These are phyloP conservation scores for Megaleporinus macrocephalus DNA, from an alignment of 2,113 vertebrate species.

Conservation along the genomic window DNA sequence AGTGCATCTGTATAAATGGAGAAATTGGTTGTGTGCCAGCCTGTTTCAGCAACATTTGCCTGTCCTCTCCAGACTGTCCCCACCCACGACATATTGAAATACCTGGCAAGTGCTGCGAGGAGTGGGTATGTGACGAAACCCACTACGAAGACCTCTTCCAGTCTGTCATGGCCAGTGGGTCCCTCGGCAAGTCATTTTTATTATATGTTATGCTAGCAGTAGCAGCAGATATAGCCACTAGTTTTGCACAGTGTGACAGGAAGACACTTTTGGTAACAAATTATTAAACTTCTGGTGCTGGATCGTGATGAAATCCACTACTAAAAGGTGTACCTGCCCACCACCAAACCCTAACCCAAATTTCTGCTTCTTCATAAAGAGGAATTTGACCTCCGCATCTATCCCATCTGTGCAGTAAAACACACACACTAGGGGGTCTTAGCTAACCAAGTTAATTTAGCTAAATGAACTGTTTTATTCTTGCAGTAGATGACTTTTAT, in stretches of 20 bases:
- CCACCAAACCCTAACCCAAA: no score
- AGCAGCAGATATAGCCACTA: neutral
- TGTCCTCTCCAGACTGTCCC: constrained; percentile 75
- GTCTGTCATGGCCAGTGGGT: constrained; percentile 69
- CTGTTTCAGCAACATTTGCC: constrained; percentile 67
- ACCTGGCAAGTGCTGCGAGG: constrained; percentile 79
- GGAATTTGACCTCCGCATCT: no score
- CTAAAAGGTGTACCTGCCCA: no score
- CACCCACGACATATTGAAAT: constrained; percentile 68
- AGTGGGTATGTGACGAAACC: constrained; percentile 78
- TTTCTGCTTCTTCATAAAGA: no score
- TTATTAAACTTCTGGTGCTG: no score
- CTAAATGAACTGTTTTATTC: no score
- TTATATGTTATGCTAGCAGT: neutral
- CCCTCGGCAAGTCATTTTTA: constrained; percentile 30
- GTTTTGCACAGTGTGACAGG: neutral
- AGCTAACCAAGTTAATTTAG: no score
- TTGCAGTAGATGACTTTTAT: no score
- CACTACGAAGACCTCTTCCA: constrained; percentile 51
- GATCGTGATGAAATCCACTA: no score
- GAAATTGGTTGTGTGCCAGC: constrained; percentile 79
- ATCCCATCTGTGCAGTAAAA: no score
- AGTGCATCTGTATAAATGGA: constrained; percentile 82
- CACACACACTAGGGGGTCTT: no score
- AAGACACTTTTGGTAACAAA: no score